Conservation (phyloP, 2,888 invertebrate genomes). For the Acanthococcus lagerstroemiae region DNA sequence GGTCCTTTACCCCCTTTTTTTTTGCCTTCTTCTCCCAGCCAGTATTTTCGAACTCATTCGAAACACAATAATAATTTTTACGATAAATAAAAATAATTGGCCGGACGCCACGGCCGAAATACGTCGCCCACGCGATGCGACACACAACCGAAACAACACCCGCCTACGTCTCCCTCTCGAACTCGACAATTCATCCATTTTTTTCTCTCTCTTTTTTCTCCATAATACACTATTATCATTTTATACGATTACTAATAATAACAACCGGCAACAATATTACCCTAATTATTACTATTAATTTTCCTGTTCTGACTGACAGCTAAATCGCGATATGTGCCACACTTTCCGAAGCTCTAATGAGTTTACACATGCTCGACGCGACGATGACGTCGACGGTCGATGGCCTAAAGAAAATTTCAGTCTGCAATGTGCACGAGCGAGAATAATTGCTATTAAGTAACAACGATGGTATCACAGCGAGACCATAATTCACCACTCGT, state of each 20-base stretch:
- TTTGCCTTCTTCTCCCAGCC: too few relatives aligned
- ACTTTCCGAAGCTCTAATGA: not conserved
- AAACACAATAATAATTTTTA: conserved; percentile 29
- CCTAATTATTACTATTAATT: not conserved
- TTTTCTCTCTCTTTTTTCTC: not conserved
- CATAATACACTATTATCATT: too few relatives aligned
- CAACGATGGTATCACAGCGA: too few relatives aligned
- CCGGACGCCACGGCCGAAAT: conserved; percentile 23
- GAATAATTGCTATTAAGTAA: too few relatives aligned
- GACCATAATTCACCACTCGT: too few relatives aligned
- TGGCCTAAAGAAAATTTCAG: too few relatives aligned
- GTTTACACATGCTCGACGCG: too few relatives aligned
- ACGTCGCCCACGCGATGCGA: conserved; percentile 26
- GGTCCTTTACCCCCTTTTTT: too few relatives aligned
- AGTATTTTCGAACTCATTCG: conserved; percentile 19
- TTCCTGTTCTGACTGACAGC: not conserved
- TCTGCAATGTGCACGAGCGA: too few relatives aligned
- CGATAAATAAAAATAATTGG: conserved; percentile 28
- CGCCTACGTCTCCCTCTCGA: not conserved
- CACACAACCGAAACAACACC: not conserved
- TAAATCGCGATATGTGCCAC: not conserved
- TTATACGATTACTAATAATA: too few relatives aligned
- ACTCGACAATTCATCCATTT: not conserved
- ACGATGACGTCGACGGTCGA: too few relatives aligned
- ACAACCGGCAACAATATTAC: too few relatives aligned